Base-by-base conservation (phyloP, 2,888 invertebrate genomes). In the Polydrusus pterygomalis region DNA sequence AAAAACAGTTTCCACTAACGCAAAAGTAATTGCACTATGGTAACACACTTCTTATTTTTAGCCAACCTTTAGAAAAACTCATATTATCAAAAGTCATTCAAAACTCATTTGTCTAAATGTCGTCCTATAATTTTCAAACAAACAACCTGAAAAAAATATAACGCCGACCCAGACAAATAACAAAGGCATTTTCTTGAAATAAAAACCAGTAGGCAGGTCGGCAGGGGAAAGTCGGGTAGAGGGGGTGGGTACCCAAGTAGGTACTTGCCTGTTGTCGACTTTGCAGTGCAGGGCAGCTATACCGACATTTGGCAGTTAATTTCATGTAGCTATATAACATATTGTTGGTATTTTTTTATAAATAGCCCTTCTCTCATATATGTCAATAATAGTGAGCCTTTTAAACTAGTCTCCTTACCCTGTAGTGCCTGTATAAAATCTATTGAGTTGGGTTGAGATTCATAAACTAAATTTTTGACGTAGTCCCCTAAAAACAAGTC, bases 161-260 rank as follows among this genome's bases (percentile, higher is more conserved):
- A 34, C 8, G 34, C 34, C 40, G 54, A 17, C 51, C 18, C 51
- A 56, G 30, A 65, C 40, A 58, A 69, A 69, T 54, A 74, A 71
- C 64, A 63, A 49, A 63, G 38, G 51, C 54, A 74, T 74, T 74
- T 64, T 63, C 69, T 64, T 51, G 63, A 70, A 70, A 74, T 72
- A 72, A 69, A 62, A 74, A 74, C 69, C 69, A 70, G 74, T 74
- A 64, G 74, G 74, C 63, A 63, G 69, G 56, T 63, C 45, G 47
- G 30, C 45, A 63, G 34, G 34, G 10, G 34, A 34, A 8, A 34
- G 34, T 34, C 34, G 8, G 18, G 18, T 49, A 49, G 18, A 6
- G 8, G 1, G 3, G 8, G 13, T 8, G 18, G 0, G 15, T 9
- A n/a, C 25, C 5, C 25, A 25, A 25, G 2, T 25, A 15, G 9